phyloP scores from a whole-genome alignment of 2,888 invertebrate species.

The Eupsilia transversa region DNA sequence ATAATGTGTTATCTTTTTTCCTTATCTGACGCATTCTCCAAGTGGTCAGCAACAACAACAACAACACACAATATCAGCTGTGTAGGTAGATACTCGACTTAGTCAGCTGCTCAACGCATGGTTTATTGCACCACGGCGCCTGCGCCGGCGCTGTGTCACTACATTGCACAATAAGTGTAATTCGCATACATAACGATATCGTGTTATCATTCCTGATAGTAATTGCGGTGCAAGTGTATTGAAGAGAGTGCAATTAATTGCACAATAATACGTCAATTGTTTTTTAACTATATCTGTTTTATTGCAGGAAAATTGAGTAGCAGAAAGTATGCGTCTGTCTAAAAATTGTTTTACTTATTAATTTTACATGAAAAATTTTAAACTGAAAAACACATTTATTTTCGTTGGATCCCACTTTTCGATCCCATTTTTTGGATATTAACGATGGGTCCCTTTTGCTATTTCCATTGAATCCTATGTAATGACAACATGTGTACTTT shows the following conservation, averaged over 20 bases:
- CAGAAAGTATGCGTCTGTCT: neutral
- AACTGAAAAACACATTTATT: too few relatives aligned
- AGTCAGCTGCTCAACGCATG: constrained; percentile 38
- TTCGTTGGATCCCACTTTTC: too few relatives aligned
- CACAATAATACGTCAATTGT: constrained; percentile 5
- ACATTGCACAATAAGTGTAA: constrained; percentile 62
- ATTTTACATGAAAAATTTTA: neutral
- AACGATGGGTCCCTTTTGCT: too few relatives aligned
- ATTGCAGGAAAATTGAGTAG: neutral
- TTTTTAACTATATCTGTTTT: neutral
- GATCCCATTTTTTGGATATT: too few relatives aligned
- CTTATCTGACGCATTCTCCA: constrained; percentile 25
- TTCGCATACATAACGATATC: constrained; percentile 4
- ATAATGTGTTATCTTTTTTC: constrained; percentile 12
- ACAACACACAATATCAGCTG: constrained; percentile 34
- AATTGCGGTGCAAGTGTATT: neutral
- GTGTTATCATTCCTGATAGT: neutral
- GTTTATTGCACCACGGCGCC: neutral
- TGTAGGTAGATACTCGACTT: constrained; percentile 12
- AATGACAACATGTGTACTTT: too few relatives aligned
- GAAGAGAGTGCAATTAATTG: neutral
- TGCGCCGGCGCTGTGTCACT: constrained; percentile 23
- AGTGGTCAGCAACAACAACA: constrained; percentile 25
- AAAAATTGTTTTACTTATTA: neutral
- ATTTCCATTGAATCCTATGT: too few relatives aligned